Evolutionary conservation across 1,140 invertebrate genomes (phyloP).

Genomic region (Drosophila lowei): DNA sequence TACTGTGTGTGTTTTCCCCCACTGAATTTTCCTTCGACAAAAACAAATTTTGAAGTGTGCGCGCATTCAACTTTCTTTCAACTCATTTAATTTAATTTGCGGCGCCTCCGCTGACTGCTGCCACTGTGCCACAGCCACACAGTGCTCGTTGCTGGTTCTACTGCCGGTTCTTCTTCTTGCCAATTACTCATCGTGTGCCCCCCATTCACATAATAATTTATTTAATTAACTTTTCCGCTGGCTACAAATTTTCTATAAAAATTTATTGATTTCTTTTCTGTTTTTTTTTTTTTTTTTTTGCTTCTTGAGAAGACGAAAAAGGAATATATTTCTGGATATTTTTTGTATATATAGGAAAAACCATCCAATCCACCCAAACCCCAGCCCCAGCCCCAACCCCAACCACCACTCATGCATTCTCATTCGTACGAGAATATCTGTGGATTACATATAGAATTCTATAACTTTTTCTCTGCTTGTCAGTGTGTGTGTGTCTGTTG

Average conservation of each 20-base stretch:
- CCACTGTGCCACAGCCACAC: too few species aligned
- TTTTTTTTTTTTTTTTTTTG: constrained; percentile 8
- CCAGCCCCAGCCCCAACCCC: constrained; percentile 4
- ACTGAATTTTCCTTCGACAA: constrained; percentile 41
- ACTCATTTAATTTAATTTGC: constrained; percentile 82
- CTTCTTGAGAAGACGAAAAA: constrained; percentile 22
- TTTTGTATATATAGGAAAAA: constrained; percentile 29
- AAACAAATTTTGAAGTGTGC: constrained; percentile 74
- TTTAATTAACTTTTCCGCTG: constrained; percentile 81
- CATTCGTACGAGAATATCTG: not conserved
- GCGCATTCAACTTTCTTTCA: constrained; percentile 82
- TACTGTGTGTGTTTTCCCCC: constrained; percentile 2
- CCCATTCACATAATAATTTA: constrained; percentile 81
- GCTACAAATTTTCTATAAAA: constrained; percentile 71
- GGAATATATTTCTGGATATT: constrained; percentile 44
- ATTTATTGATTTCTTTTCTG: constrained; percentile 69
- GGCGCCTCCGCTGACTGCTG: constrained; percentile 62
- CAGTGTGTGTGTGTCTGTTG: constrained; percentile 52
- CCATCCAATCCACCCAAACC: not conserved
- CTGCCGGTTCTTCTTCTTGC: constrained; percentile 59
- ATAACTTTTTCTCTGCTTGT: constrained; percentile 24
- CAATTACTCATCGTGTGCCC: constrained; percentile 81
- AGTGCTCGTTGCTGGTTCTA: not conserved
- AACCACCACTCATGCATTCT: not conserved
- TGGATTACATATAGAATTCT: constrained; percentile 25